Conservation (phyloP, 2,888 invertebrate species). For the Drosophila emarginata region DNA sequence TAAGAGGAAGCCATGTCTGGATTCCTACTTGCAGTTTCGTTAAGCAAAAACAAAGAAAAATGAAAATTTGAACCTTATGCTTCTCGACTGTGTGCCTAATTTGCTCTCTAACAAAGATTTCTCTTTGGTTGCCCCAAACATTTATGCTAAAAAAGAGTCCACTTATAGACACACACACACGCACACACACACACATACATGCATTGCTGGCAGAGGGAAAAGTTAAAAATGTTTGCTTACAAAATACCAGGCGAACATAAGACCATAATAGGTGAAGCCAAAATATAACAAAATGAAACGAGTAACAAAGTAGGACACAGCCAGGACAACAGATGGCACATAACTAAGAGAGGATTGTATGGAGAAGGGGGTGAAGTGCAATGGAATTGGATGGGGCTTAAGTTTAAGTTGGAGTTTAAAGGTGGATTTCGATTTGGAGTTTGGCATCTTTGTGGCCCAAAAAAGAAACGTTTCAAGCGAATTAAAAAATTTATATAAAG, state of each 20-base stretch:
- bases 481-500: background rate
- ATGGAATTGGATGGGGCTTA: background rate
- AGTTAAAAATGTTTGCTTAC: conserved; percentile 75
- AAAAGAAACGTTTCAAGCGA: background rate
- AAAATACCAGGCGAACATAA: conserved; percentile 73
- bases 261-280: conserved; percentile 25
- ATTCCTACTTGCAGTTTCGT: too few relatives aligned
- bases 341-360: too few relatives aligned
- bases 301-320: background rate
- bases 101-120: background rate
- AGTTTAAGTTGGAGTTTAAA: background rate
- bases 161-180: conserved; percentile 4
- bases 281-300: conserved; percentile 12
- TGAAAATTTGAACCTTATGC: too few relatives aligned
- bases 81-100: too few relatives aligned
- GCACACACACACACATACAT: background rate
- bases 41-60: too few relatives aligned
- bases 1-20: too few relatives aligned
- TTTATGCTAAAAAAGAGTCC: background rate
- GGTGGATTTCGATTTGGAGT: too few relatives aligned
- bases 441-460: background rate
- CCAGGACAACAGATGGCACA: background rate
- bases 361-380: background rate
- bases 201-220: conserved; percentile 34
- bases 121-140: conserved; percentile 1